A percentile compares a stretch with the other conserved stretches of the same genome.
Conservation (phyloP, 2,113 vertebrate species). For the Ciconia stormi region DNA sequence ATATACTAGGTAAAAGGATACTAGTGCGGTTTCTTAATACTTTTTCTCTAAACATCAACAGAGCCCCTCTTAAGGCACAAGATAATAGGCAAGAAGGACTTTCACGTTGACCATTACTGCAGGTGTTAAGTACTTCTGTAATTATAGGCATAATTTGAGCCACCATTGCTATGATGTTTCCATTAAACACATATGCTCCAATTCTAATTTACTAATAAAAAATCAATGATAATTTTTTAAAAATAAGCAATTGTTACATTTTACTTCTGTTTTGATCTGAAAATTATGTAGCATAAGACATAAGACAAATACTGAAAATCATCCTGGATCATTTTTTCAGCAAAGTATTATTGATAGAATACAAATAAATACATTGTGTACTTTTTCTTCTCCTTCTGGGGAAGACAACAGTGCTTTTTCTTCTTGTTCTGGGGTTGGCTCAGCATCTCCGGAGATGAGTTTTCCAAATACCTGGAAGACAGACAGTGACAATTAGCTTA, state of each 20-base stretch:
- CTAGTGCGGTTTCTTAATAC: not conserved
- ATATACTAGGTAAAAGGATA: not conserved
- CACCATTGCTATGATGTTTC: not conserved
- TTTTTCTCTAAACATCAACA: not conserved
- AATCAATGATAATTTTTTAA: not conserved
- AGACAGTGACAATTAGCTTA: not conserved
- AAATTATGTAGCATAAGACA: not conserved
- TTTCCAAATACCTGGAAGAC: constrained; percentile 92
- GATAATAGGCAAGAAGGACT: not conserved
- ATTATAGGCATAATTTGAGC: not conserved
- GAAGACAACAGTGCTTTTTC: constrained; percentile 95
- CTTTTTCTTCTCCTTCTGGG: constrained; percentile 99
- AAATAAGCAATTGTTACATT: not conserved
- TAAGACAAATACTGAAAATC: not conserved
- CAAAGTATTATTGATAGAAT: constrained; percentile 66
- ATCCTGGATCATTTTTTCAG: not conserved
- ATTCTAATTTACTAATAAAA: not conserved
- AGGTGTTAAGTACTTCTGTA: not conserved
- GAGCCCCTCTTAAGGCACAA: not conserved
- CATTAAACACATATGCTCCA: not conserved
- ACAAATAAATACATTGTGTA: constrained; percentile 87
- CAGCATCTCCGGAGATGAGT: constrained; percentile 95
- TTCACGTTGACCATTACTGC: not conserved
- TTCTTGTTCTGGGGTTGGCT: constrained; percentile 97
- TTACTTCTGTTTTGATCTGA: not conserved